Conservation (phyloP, 2,113 vertebrate species). For the Poeciliopsis retropinna region DNA sequence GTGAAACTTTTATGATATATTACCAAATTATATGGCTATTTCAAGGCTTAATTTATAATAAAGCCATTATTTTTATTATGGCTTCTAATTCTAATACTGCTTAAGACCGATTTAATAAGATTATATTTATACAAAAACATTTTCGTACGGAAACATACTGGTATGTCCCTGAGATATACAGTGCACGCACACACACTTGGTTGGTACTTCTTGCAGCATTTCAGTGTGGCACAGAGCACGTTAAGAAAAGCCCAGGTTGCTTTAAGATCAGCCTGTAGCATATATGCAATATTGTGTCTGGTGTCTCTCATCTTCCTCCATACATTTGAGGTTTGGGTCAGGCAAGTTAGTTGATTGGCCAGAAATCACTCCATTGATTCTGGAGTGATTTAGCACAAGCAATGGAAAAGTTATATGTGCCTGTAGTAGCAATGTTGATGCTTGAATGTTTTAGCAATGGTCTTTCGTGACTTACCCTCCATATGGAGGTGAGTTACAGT, state of each 20-base stretch:
- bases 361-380: no score
- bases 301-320: background rate
- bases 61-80: no score
- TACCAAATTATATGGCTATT: no score
- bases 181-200: no score
- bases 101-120: background rate
- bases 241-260: background rate
- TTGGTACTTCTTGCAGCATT: background rate
- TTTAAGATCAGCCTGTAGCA: background rate
- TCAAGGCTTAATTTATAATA: no score
- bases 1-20: no score
- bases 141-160: background rate
- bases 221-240: background rate
- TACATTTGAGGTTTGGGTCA: background rate
- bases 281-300: background rate
- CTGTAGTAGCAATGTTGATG: background rate
- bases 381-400: background rate
- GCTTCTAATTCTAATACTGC: no score
- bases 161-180: no score
- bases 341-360: background rate
- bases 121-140: background rate
- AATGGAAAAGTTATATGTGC: background rate
- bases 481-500: background rate
- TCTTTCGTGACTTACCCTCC: background rate
- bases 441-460: background rate